phyloP scores from a whole-genome alignment of 2,113 vertebrate species.

The Terrapene triunguis region DNA sequence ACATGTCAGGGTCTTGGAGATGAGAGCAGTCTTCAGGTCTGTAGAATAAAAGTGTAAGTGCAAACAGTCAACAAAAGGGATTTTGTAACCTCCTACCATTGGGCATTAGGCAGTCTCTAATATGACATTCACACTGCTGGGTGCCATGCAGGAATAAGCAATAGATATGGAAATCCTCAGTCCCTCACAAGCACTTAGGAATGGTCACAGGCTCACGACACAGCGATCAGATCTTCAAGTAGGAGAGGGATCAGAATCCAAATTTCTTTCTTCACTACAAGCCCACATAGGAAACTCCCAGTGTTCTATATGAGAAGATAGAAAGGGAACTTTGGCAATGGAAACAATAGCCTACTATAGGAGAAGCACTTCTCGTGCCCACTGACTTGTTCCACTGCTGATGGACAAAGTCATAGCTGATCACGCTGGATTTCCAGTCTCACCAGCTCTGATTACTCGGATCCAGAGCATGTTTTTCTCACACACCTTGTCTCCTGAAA shows the following conservation, averaged over 20 bases:
- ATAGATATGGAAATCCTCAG: constrained; percentile 3
- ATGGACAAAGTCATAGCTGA: neutral
- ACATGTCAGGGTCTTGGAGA: neutral
- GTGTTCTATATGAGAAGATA: neutral
- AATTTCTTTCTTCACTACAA: neutral
- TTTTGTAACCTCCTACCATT: neutral
- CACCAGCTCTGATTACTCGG: neutral
- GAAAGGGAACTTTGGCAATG: accelerated
- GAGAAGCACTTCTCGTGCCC: neutral
- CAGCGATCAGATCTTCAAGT: neutral
- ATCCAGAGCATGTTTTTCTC: too few species aligned
- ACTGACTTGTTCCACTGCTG: neutral
- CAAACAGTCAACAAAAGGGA: neutral
- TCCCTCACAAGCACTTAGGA: neutral
- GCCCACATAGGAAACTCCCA: neutral
- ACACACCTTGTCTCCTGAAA: neutral
- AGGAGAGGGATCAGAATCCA: neutral
- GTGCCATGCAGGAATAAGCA: constrained; percentile 9
- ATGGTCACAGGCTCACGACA: neutral
- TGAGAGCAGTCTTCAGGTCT: constrained; percentile 17
- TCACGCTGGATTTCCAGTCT: neutral
- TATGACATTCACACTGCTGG: neutral
- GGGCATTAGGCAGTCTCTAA: neutral
- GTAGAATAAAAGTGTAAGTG: neutral
- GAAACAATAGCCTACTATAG: neutral